Base-by-base conservation (phyloP, 2,888 invertebrate genomes). In the Pyrrhia umbra region DNA sequence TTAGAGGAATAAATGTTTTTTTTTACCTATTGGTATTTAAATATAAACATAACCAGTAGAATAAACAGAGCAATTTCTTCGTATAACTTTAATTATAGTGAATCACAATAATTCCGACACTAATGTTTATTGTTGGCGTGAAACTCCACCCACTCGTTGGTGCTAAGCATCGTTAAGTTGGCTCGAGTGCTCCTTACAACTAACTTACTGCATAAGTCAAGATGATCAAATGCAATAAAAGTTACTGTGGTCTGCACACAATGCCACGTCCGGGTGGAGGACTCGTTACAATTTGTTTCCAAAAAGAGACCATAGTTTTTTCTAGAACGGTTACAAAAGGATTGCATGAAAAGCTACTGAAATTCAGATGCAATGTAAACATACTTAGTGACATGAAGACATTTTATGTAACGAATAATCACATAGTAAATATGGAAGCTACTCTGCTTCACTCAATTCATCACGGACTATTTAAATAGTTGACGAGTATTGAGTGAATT, bases 171-270 rank as follows among this genome's bases (percentile, higher is more conserved):
- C 23, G 39, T 40, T 16, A 25, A 16, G 51, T 18, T 23, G 16
- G 16, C 13, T 16, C 39, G 39, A 47, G 18, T 30, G 27, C 30
- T 27, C 15, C 40, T 51, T 25, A 40, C 21, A 49, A 49, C 49
- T 25, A 51, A 51, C 51, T 51, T 40, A 23, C 3, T 16, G 15
- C 51, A 25, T 40, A 40, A 51, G 39, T 51, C 25, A 25, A 25
- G 25, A 51, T 51, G 25, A 39, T 25, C 8, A 37, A 50, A 50
- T 50, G 37, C 50, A 15, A 47, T 30, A 18, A 37, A 34, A 40
- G 16, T 10, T 16, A 25, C n/a, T 37, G n/a, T 40, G 16, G 39
- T 16, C 39, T 45, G 15, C 34, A 25, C 15, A 45, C 23, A 45
- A 45, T 45, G 23, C 15, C 9, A 25, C 23, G 15, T 45, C 45